Base-by-base conservation (phyloP, 2,113 vertebrate species). In the Dipodomys stephensi region DNA sequence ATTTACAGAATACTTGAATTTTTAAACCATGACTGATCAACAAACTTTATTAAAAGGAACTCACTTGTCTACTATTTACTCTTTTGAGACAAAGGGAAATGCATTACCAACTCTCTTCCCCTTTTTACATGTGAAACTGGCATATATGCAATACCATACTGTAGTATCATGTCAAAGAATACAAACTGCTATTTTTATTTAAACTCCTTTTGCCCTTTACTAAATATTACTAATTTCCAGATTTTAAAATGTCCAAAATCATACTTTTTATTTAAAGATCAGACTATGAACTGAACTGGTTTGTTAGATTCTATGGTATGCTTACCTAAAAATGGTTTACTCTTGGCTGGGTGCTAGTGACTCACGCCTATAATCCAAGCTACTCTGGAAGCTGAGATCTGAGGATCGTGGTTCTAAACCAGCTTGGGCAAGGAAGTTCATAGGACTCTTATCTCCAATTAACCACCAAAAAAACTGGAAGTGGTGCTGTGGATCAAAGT, bases 181-280 rank as follows among this genome's bases (percentile, higher is more conserved):
- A 6, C 18, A 93, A 92, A 93, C 83, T 25, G 91, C 27, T 76
- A 65, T 74, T 89, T 64, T 88, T n/a, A 74, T 35, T 91, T 53
- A 84, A 84, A 93, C 69, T 84, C 53, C 53, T 74, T 91, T 28
- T 81, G 83, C n/a, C 83, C 92, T 73, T 76, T 86, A 64, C 35
- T 79, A 72, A 85, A 82, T 1, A 60, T 49, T 92, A 82, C 74
- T 86, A 86, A 65, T 69, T 86, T 32, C 27, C 71, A 88, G 53
- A 93, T 83, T 83, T 92, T 79, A 76, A 88, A 93, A 85, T 88
- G 71, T 85, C 53, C 83, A 92, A 90, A 96, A 94, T 7, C 49
- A 62, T 65, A 67, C n/a, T 73, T 92, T 79, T 88, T 32, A 88
- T 73, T 85, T 87, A 87, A 95, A 94, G 25, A 13, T 57, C 53